Percentiles rank a stretch among this genome's conserved stretches.
Evolutionary conservation across 2,888 invertebrate genomes (phyloP).

Genomic region (Cheiracanthium punctorium): DNA sequence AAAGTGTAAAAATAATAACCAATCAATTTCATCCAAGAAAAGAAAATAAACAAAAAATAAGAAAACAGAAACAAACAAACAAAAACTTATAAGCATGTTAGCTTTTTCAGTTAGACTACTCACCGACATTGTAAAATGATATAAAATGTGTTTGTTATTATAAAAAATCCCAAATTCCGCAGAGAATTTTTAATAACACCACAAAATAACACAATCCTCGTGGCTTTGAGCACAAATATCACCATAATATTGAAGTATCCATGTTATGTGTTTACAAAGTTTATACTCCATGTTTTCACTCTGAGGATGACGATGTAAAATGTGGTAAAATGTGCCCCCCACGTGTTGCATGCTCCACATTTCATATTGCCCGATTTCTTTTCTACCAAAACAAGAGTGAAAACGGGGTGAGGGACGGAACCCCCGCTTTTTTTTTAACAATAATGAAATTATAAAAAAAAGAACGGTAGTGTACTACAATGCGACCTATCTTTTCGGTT

Average conservation of each 20-base stretch:
- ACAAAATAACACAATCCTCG: too few species aligned
- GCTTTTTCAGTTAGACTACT: too few species aligned
- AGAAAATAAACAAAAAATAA: too few species aligned
- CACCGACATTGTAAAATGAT: too few species aligned
- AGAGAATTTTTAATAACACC: too few species aligned
- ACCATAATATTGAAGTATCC: background rate
- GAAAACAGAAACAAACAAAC: too few species aligned
- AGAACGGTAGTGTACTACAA: slow-evolving; percentile 47
- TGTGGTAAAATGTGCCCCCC: slow-evolving; percentile 16
- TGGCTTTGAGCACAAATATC: background rate
- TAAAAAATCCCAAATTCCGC: too few species aligned
- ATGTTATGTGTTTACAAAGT: background rate
- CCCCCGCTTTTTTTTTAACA: slow-evolving; percentile 21
- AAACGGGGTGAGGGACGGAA: slow-evolving; percentile 23
- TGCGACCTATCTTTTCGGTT: slow-evolving; percentile 40
- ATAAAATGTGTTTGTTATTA: too few species aligned
- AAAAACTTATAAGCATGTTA: too few species aligned
- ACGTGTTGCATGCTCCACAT: slow-evolving; percentile 64
- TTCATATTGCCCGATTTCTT: slow-evolving; percentile 27
- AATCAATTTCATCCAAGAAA: too few species aligned
- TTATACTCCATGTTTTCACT: background rate
- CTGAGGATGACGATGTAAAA: background rate
- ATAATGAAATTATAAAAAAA: too few species aligned
- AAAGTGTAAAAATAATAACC: too few species aligned
- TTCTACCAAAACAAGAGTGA: slow-evolving; percentile 31